A percentile compares a stretch with the other conserved stretches of the same genome.
Evolutionary conservation across 2,113 vertebrate species (phyloP).

Genomic region (Alethe castanea): DNA sequence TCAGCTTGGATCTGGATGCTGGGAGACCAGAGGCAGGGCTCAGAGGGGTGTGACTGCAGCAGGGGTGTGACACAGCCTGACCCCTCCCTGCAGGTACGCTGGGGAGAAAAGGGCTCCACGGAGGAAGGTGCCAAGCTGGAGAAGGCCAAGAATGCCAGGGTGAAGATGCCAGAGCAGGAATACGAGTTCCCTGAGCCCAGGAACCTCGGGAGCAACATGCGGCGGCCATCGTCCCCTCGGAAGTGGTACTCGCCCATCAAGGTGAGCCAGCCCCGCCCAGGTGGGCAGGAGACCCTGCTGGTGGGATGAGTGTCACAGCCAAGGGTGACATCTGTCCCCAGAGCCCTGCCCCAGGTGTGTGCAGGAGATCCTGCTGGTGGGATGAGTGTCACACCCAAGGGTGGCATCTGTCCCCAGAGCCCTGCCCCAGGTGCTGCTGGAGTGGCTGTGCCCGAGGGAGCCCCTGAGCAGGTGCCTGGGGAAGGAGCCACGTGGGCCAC

Average conservation of each 20-base stretch:
- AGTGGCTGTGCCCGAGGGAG: neutral
- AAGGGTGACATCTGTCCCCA: neutral
- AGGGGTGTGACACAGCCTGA: neutral
- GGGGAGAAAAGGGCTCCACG: conserved; percentile 96
- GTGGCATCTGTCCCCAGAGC: no score
- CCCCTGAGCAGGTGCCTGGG: no score
- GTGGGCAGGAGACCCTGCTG: neutral
- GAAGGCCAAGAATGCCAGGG: conserved; percentile 94
- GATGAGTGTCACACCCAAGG: no score
- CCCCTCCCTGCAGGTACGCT: conserved; percentile 83
- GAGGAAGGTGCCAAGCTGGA: conserved; percentile 97
- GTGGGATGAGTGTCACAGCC: neutral
- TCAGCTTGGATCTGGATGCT: neutral
- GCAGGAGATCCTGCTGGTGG: no score
- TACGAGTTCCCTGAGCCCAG: conserved; percentile 78
- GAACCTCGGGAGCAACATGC: conserved; percentile 82
- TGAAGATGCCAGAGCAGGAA: conserved; percentile 97
- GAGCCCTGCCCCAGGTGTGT: no score
- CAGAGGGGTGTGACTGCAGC: no score
- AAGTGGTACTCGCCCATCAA: conserved; percentile 98
- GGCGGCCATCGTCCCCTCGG: conserved; percentile 75
- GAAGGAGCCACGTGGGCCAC: neutral
- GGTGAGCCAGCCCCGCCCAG: conserved; percentile 60
- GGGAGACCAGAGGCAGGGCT: neutral
- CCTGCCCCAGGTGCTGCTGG: neutral